Conservation (phyloP, 2,797 vertebrate genomes). For the Synanceia verrucosa region DNA sequence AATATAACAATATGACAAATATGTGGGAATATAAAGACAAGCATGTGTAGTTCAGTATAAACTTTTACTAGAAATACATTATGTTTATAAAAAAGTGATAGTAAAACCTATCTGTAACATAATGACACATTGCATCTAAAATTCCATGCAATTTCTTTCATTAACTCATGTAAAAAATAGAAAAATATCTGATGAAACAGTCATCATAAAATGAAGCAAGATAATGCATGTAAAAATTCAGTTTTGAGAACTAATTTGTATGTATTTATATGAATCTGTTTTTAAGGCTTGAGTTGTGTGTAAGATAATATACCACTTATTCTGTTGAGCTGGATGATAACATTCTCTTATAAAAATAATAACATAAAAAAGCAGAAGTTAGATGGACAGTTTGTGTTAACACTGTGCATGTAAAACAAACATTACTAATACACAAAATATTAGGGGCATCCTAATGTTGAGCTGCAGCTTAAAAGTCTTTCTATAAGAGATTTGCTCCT, state of each 20-base stretch:
- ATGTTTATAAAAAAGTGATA: conserved; percentile 73
- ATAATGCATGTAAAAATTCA: conserved; percentile 4
- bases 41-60: conserved; percentile 41
- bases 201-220: neutral
- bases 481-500: conserved; percentile 6
- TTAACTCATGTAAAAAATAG: conserved; percentile 26
- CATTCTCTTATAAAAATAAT: neutral
- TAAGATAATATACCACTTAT: neutral
- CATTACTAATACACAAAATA: conserved; percentile 7
- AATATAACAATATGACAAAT: neutral
- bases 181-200: conserved; percentile 22
- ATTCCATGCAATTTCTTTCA: conserved; percentile 25
- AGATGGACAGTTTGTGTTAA: conserved; percentile 6
- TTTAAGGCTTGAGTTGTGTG: neutral
- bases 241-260: conserved; percentile 46
- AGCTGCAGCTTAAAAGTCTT: conserved; percentile 12
- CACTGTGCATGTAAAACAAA: neutral
- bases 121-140: conserved; percentile 36
- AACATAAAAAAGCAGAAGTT: conserved; percentile 17
- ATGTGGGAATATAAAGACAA: conserved; percentile 10
- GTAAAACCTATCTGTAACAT: conserved; percentile 84
- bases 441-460: neutral
- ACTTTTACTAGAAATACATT: conserved; percentile 61
- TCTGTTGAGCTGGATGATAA: neutral
- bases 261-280: neutral